phyloP scores from a whole-genome alignment of 2,888 invertebrate species.

The Buathra laborator region DNA sequence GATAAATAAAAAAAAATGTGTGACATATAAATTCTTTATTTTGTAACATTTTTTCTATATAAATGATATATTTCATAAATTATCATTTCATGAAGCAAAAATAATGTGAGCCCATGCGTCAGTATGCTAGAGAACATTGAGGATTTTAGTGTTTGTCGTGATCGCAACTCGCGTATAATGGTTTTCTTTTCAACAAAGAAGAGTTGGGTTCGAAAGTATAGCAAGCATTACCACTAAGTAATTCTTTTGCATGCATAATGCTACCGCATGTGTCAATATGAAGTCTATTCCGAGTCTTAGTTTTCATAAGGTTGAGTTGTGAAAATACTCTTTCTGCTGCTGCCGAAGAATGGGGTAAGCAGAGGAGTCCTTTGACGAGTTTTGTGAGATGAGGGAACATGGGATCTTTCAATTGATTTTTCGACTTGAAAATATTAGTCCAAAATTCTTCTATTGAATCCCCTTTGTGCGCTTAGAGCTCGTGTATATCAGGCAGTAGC shows the following conservation, averaged over 20 bases:
- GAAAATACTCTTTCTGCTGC: slow-evolving; percentile 44
- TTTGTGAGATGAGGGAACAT: slow-evolving; percentile 50
- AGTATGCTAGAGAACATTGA: no score
- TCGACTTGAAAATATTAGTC: slow-evolving; percentile 24
- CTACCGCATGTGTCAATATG: slow-evolving; percentile 45
- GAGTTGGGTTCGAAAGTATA: neutral
- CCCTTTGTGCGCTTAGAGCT: slow-evolving; percentile 14
- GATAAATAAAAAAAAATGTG: no score
- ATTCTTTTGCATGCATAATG: slow-evolving; percentile 42
- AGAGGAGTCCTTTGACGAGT: slow-evolving; percentile 45
- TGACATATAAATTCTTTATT: no score
- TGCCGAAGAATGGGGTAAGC: slow-evolving; percentile 50
- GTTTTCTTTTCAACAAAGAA: no score
- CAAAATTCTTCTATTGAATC: slow-evolving; percentile 48
- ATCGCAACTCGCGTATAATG: no score
- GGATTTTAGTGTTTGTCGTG: no score
- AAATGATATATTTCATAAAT: no score
- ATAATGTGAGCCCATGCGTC: no score
- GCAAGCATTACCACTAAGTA: slow-evolving; percentile 33
- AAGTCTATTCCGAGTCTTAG: slow-evolving; percentile 48
- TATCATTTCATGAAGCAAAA: no score
- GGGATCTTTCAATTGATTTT: slow-evolving; percentile 29
- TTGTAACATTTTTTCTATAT: no score
- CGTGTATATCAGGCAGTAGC: slow-evolving; percentile 40
- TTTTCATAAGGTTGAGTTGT: slow-evolving; percentile 34